Conservation (phyloP, 2,113 vertebrate genomes). For the Phaethon lepturus region DNA sequence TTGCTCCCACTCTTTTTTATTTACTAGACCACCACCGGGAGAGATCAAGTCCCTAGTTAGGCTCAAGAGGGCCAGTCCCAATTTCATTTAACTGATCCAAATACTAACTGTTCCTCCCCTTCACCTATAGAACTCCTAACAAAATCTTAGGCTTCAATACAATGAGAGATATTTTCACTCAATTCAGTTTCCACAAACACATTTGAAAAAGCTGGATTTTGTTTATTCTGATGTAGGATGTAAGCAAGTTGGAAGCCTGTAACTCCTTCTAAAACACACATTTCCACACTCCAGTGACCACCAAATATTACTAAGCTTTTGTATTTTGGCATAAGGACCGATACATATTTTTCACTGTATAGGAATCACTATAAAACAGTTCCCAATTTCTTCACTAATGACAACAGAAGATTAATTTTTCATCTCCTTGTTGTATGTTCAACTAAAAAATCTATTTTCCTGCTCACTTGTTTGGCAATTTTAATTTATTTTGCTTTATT, state of each 20-base stretch:
- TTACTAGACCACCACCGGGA: neutral
- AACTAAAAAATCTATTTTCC: neutral
- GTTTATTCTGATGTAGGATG: neutral
- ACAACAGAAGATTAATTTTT: neutral
- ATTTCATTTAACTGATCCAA: neutral
- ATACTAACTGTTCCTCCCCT: neutral
- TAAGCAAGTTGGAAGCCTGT: neutral
- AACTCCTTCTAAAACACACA: neutral
- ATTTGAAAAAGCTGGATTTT: neutral
- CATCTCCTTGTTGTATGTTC: neutral
- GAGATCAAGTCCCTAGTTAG: neutral
- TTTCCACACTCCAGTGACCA: neutral
- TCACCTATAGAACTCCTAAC: neutral
- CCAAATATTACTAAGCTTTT: neutral
- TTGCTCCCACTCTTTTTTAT: neutral
- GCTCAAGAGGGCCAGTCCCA: neutral
- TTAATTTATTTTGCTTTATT: neutral
- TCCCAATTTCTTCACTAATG: neutral
- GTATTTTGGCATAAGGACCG: neutral
- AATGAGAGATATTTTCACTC: neutral
- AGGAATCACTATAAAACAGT: neutral
- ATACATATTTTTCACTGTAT: neutral
- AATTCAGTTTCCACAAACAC: neutral
- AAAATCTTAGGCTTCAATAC: neutral
- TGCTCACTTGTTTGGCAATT: neutral